These are phyloP conservation scores for Camponotus vicinus DNA, from an alignment of 1,140 invertebrate species.

Conservation along the genomic window DNA sequence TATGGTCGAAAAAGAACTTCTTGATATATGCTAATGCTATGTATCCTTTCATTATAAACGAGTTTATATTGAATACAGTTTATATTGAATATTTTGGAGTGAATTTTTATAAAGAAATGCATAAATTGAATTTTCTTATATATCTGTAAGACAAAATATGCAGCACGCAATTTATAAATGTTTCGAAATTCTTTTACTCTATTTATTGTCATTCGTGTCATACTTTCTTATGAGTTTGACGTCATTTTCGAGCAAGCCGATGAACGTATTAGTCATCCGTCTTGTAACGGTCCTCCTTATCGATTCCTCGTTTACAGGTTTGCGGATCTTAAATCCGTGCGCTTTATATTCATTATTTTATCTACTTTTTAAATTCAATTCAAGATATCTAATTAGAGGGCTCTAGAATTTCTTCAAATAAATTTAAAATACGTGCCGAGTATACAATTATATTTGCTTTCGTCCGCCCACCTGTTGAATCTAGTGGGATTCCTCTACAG, in stretches of 20 bases:
- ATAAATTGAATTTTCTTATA: neutral
- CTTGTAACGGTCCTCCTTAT: constrained; percentile 79
- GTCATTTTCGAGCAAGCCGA: constrained; percentile 82
- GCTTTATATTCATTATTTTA: constrained; percentile 5
- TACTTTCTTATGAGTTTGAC: constrained; percentile 79
- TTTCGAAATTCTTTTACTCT: constrained; percentile 13
- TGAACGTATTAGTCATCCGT: constrained; percentile 82
- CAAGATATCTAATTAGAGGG: neutral
- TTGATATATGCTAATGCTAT: neutral
- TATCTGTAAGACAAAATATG: neutral
- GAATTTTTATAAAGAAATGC: constrained; percentile 4
- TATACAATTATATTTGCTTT: constrained; percentile 29
- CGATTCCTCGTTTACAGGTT: constrained; percentile 47
- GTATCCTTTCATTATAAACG: neutral
- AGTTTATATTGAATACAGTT: too few species aligned
- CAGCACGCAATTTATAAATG: neutral
- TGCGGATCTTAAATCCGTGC: constrained; percentile 18
- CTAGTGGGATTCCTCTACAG: constrained; percentile 55
- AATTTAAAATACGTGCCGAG: constrained; percentile 42
- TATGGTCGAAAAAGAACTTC: neutral
- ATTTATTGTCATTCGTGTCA: constrained; percentile 59
- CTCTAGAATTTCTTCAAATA: constrained; percentile 29
- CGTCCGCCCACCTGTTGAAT: constrained; percentile 73
- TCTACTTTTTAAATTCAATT: neutral
- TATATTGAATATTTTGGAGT: too few species aligned